A percentile compares a stretch with the other conserved stretches of the same genome.
These are phyloP conservation scores for Drosophila guanche DNA, from an alignment of 1,140 invertebrate species.

Conservation along the genomic window DNA sequence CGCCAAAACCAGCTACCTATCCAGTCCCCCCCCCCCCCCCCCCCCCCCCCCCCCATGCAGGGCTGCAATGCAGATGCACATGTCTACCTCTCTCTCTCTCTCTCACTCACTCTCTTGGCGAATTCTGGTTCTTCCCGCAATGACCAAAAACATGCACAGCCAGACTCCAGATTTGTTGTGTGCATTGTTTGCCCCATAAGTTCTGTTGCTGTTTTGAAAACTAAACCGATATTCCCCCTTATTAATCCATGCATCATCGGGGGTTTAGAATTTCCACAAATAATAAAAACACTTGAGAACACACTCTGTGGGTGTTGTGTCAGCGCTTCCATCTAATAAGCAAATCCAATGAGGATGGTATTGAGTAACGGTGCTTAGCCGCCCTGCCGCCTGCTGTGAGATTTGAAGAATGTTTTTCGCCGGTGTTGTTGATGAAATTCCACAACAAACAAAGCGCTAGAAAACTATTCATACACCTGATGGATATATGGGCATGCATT, in stretches of 20 bases:
- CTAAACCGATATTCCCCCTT: neutral
- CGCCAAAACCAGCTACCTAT: slow-evolving; percentile 28
- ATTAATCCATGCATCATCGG: neutral
- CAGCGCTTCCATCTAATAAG: slow-evolving; percentile 31
- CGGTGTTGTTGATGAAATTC: slow-evolving; percentile 35
- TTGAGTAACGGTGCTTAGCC: slow-evolving; percentile 41
- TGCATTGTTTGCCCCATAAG: too few relatives aligned
- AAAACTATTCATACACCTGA: slow-evolving; percentile 79
- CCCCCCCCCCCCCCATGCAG: slow-evolving; percentile 16
- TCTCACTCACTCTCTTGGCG: neutral
- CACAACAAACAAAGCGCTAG: slow-evolving; percentile 64
- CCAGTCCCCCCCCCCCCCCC: slow-evolving; percentile 21
- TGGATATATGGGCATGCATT: slow-evolving; percentile 56
- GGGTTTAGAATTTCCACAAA: neutral
- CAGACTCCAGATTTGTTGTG: too few relatives aligned
- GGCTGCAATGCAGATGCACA: too few relatives aligned
- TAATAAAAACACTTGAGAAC: too few relatives aligned
- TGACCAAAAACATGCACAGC: slow-evolving; percentile 34
- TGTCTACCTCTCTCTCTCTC: too few relatives aligned
- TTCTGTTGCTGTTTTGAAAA: too few relatives aligned
- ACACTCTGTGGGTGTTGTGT: slow-evolving; percentile 8
- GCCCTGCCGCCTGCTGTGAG: neutral
- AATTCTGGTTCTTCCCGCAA: slow-evolving; percentile 43
- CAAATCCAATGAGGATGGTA: slow-evolving; percentile 18
- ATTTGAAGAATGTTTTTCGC: slow-evolving; percentile 22